phyloP scores from a whole-genome alignment of 1,140 invertebrate genomes.

The Nephila pilipes region DNA sequence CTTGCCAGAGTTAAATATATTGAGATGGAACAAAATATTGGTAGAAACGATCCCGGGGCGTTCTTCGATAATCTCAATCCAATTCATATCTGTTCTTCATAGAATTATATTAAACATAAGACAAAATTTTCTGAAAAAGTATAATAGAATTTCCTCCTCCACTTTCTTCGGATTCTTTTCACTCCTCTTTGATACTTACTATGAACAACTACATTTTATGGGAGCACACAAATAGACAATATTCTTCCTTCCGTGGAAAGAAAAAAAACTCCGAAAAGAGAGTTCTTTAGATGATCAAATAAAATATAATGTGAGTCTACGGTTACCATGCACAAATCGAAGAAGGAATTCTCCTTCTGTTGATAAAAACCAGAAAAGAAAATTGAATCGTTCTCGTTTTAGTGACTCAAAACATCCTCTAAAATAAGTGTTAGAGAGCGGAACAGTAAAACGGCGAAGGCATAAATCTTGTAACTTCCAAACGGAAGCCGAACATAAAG shows the following conservation, averaged over 20 bases:
- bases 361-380: conserved; percentile 70
- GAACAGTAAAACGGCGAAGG: conserved; percentile 40
- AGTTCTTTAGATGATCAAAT: conserved; percentile 39
- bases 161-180: neutral
- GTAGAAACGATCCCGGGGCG: too few relatives aligned
- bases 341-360: conserved; percentile 20
- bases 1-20: too few relatives aligned
- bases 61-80: too few relatives aligned
- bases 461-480: conserved; percentile 68
- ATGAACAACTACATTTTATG: neutral
- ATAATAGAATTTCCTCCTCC: neutral
- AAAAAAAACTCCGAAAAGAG: neutral
- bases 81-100: neutral
- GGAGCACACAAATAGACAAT: neutral
- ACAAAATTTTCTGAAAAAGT: neutral
- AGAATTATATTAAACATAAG: neutral
- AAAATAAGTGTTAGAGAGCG: conserved; percentile 69
- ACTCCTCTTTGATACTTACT: neutral
- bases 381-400: conserved; percentile 67
- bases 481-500: conserved; percentile 58
- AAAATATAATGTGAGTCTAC: conserved; percentile 65
- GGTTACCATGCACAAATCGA: conserved; percentile 36
- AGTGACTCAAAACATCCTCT: conserved; percentile 71
- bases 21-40: too few relatives aligned
- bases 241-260: neutral